A percentile compares a stretch with the other conserved stretches of the same genome.
phyloP scores from a whole-genome alignment of 2,888 invertebrate species.

The Furcula furcula region DNA sequence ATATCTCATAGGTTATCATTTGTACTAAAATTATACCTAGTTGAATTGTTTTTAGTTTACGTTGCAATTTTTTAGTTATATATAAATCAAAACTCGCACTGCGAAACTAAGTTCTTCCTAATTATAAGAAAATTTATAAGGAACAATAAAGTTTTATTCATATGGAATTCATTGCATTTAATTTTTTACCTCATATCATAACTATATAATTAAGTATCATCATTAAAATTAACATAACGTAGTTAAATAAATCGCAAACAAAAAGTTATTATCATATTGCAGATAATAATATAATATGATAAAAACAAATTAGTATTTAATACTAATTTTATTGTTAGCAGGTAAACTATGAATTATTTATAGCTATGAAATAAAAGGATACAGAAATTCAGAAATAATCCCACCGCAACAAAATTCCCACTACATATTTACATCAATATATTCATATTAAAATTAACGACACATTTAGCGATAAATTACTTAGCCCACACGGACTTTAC shows the following conservation, averaged over 20 bases:
- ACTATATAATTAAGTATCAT: no score
- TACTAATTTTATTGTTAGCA: no score
- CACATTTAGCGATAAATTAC: conserved; percentile 36
- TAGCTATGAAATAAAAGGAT: no score
- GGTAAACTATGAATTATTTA: no score
- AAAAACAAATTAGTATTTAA: no score
- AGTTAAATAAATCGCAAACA: no score
- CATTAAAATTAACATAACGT: no score
- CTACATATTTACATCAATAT: no score
- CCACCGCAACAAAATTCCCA: no score
- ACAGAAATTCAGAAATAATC: no score
- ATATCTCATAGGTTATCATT: conserved; percentile 69
- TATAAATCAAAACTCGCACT: conserved; percentile 62
- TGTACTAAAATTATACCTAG: conserved; percentile 67
- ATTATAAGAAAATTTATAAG: conserved; percentile 78
- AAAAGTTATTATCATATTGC: no score
- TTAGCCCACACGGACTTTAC: conserved; percentile 53
- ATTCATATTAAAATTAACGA: conserved; percentile 38
- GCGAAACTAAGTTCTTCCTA: conserved; percentile 74
- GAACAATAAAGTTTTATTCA: conserved; percentile 72
- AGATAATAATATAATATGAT: no score
- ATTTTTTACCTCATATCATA: conserved; percentile 30
- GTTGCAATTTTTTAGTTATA: conserved; percentile 57
- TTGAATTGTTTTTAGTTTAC: conserved; percentile 56
- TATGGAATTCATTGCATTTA: conserved; percentile 48